A percentile compares a stretch with the other conserved stretches of the same genome.
Evolutionary conservation across 2,888 invertebrate species (phyloP).

Genomic region (Lypha dubia): DNA sequence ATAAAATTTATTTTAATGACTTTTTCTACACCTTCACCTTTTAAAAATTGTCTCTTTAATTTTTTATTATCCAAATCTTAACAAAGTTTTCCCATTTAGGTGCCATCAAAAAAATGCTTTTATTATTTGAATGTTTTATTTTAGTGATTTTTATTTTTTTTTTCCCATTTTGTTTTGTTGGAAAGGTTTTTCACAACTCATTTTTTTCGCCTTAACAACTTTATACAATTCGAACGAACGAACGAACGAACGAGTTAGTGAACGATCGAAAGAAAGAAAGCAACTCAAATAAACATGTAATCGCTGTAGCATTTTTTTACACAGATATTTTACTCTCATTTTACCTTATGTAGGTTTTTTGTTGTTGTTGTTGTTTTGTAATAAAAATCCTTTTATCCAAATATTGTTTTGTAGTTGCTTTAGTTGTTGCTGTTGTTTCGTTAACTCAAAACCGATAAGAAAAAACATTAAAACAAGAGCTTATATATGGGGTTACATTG

Average conservation of each 20-base stretch:
- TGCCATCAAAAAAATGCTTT: conserved; percentile 60
- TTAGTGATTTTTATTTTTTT: background rate
- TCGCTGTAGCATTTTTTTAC: conserved; percentile 1
- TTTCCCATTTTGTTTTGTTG: too few relatives aligned
- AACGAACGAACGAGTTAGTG: too few relatives aligned
- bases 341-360: background rate
- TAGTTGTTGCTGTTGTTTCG: conserved; percentile 19
- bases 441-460: conserved; percentile 77
- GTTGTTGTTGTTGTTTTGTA: conserved; percentile 35
- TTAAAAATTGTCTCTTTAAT: conserved; percentile 38
- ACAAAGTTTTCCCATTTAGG: conserved; percentile 66
- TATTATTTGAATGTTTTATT: conserved; percentile 44
- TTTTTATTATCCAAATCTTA: conserved; percentile 34
- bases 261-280: too few relatives aligned
- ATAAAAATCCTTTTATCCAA: conserved; percentile 69
- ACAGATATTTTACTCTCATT: conserved; percentile 7
- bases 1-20: conserved; percentile 52
- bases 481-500: conserved; percentile 8
- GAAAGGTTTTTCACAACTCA: conserved; percentile 22
- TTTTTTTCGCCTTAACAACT: conserved; percentile 46
- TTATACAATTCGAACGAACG: conserved; percentile 54
- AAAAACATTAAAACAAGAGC: conserved; percentile 75
- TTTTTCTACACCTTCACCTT: conserved; percentile 54
- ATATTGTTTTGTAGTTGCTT: conserved; percentile 31
- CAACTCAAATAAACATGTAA: conserved; percentile 15